Base-by-base conservation (phyloP, 2,113 vertebrate species). In the Psophia crepitans region DNA sequence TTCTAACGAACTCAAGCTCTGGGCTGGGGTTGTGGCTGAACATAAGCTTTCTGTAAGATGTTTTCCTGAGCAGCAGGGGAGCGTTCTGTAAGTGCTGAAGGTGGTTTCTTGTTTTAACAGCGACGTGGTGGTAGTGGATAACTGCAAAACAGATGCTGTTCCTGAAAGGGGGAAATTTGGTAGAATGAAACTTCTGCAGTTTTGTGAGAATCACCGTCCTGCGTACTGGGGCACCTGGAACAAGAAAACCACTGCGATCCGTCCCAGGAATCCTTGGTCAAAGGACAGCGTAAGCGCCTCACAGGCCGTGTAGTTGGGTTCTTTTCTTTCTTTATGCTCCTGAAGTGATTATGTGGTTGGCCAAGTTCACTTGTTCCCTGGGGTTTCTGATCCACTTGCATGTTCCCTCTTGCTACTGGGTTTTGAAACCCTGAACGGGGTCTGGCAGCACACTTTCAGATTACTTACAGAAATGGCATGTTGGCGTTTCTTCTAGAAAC, bases 181-280 rank as follows among this genome's bases (percentile, higher is more conserved):
- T 32, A 97, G 98, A 35, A 99, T 99, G 99, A 99, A 99, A 90
- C 98, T 99, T 6, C 98, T 99, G 71, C 99, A 99, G 97, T 99
- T 99, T 76, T 98, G 97, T 19, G 99, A 98, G 94, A 99, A 99
- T 53, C 98, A 99, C 93, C 99, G 99, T 24, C 99, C 99, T 30
- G 99, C 99, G 0, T 99, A 99, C 97, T 99, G 99, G 99, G 99
- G 99, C 28, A 99, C 99, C 0, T 99, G 99, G 99, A 99, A 99
- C 78, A 99, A 98, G 97, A 99, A 84, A 53, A 99, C 98, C 16
- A 17, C 54, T 0, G 20, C 96, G 41, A 98, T 99, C 92, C 98
- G 89, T 1, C 97, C 99, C 5, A 98, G 99, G 53, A 98, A 98
- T n/a, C 99, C 99, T 0, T 97, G 99, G 91, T 96, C 96, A 48